These are phyloP conservation scores for Xenopus borealis DNA, from an alignment of 2,113 vertebrate species.

Conservation along the genomic window DNA sequence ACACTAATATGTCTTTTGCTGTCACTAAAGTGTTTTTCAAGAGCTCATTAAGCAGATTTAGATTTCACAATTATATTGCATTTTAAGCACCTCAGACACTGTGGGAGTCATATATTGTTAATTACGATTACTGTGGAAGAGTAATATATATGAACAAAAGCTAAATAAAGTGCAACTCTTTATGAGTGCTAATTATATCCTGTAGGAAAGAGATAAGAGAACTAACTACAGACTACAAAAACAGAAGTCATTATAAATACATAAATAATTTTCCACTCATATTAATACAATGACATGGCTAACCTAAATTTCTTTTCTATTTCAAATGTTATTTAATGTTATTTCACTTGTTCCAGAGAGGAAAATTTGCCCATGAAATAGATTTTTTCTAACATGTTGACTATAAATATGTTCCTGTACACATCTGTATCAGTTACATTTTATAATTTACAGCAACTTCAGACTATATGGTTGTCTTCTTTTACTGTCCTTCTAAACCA, in stretches of 20 bases:
- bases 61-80: constrained; percentile 63
- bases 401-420: too few relatives aligned
- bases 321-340: neutral
- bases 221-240: constrained; percentile 50
- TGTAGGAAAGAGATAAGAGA: constrained; percentile 66
- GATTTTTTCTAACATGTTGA: too few relatives aligned
- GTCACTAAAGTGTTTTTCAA: constrained; percentile 48
- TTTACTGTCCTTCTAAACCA: too few relatives aligned
- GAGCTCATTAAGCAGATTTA: constrained; percentile 58
- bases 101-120: constrained; percentile 69
- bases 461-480: too few relatives aligned
- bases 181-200: constrained; percentile 67
- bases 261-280: constrained; percentile 19
- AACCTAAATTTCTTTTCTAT: constrained; percentile 12
- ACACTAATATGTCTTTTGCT: constrained; percentile 57
- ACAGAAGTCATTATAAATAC: constrained; percentile 33
- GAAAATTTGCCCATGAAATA: too few relatives aligned
- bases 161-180: constrained; percentile 69
- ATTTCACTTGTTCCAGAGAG: too few relatives aligned
- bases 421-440: too few relatives aligned
- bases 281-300: neutral
- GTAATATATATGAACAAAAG: constrained; percentile 64
- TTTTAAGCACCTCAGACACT: constrained; percentile 72
- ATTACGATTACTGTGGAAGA: constrained; percentile 66
- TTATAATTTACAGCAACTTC: too few relatives aligned